Base-by-base conservation (phyloP, 2,888 invertebrate species). In the Ormyrus labotus region DNA sequence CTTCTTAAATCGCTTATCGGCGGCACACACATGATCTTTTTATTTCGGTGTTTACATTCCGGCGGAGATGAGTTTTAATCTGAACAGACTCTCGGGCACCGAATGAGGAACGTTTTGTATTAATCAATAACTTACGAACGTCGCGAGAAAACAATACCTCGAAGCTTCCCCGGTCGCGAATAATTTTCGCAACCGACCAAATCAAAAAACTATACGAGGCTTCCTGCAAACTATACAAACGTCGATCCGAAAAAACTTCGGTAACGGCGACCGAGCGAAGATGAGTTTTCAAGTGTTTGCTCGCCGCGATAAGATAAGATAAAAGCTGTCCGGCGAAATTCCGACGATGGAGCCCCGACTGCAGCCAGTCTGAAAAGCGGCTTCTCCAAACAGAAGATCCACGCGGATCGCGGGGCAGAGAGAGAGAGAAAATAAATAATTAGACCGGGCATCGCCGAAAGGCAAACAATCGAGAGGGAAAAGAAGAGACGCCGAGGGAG, bases 271-370 rank as follows among this genome's bases (percentile, higher is more conserved):
- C 13, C 19, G 45, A 4, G 53, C 53, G 53, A 64, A 57, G 73
- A 34, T 34, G 34, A 64, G 55, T 19, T 64, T 13, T 13, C 19
- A 55, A 64, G 73, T 64, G 48, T 73, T 73, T 64, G 55, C 73
- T 73, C 45, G 45, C 13, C 55, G 47, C 19, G 63, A 73, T 73
- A 73, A 73, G 64, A 73, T 73, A 73, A 73, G 48, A 63, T 34
- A 72, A 7, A 55, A 68, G 45, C 68, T 53, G 71, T 34, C 34
- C 34, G 34, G 34, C 34, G 34, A 34, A 34, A 34, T 34, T 34
- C 34, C 5, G 1, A 45, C 45, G 45, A 10, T 19, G 9, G 34
- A 53, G 51, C 45, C n/a, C 45, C n/a, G 53, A 65, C 13, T 6
- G 51, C 53, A 53, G 53, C 51, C n/a, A 65, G 55, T 45, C 53